Conservation (phyloP, 2,888 invertebrate species). For the Agrenia bidenticulata region DNA sequence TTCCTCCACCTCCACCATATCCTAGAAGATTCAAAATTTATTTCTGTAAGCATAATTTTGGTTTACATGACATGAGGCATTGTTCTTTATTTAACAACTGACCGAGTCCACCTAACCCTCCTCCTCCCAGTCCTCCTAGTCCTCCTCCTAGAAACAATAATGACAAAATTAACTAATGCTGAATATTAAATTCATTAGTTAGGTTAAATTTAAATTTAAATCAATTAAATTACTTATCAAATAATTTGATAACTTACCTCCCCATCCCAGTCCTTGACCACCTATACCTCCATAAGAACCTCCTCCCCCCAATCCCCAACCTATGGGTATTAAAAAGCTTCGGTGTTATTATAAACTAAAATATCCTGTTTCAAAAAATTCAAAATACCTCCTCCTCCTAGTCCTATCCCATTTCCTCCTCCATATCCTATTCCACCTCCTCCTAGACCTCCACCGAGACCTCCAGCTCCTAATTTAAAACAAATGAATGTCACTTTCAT, state of each 20-base stretch:
- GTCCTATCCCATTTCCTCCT: neutral
- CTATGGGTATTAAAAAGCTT: neutral
- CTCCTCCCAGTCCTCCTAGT: neutral
- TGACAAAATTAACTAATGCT: neutral
- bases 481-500: neutral
- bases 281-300: neutral
- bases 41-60: no score
- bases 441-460: slow-evolving; percentile 3
- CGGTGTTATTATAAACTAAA: neutral
- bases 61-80: no score
- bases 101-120: no score
- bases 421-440: neutral
- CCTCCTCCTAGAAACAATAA: neutral
- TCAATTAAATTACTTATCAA: neutral
- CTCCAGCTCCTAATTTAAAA: neutral
- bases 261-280: neutral
- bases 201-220: neutral
- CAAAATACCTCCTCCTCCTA: neutral
- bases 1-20: neutral
- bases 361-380: slow-evolving; percentile 2
- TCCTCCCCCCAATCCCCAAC: slow-evolving; percentile 3
- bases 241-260: slow-evolving; percentile 6
- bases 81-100: no score
- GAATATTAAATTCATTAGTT: neutral
- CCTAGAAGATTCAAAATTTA: no score